Conservation (phyloP, 2,888 invertebrate genomes). For the Hypena proboscidalis region DNA sequence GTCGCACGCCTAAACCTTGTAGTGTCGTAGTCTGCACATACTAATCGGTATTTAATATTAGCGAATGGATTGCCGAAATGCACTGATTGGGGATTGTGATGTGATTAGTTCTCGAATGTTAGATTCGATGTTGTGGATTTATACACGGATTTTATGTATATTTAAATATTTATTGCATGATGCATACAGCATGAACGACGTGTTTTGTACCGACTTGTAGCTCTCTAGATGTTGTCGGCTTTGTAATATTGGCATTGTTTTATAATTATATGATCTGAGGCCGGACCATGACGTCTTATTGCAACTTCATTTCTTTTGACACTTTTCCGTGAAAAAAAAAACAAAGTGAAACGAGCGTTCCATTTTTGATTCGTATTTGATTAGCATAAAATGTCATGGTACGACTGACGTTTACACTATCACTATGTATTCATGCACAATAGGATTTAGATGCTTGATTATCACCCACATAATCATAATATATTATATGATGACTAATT, state of each 20-base stretch:
- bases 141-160: constrained; percentile 35
- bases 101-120: constrained; percentile 44
- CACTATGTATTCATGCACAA: constrained; percentile 30
- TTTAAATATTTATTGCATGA: constrained; percentile 38
- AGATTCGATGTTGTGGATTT: constrained; percentile 44
- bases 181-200: constrained; percentile 23
- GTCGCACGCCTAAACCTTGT: constrained; percentile 75
- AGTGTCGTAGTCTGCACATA: constrained; percentile 80
- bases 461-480: constrained; percentile 23
- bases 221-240: constrained; percentile 15
- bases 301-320: too few relatives aligned
- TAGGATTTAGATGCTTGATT: constrained; percentile 24
- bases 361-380: too few relatives aligned
- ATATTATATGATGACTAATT: constrained; percentile 22
- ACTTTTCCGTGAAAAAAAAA: too few relatives aligned
- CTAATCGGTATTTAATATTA: constrained; percentile 77
- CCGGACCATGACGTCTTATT: too few relatives aligned
- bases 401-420: constrained; percentile 6
- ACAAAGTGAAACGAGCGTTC: too few relatives aligned
- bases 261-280: too few relatives aligned
- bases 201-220: constrained; percentile 16
- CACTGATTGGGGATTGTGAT: constrained; percentile 54
- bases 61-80: constrained; percentile 61
- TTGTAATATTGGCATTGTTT: constrained; percentile 13
- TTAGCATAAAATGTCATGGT: too few relatives aligned